Percentiles rank a stretch among this genome's conserved stretches.
These are phyloP conservation scores for Rhadina sibilatrix DNA, from an alignment of 2,113 vertebrate species.

Conservation along the genomic window DNA sequence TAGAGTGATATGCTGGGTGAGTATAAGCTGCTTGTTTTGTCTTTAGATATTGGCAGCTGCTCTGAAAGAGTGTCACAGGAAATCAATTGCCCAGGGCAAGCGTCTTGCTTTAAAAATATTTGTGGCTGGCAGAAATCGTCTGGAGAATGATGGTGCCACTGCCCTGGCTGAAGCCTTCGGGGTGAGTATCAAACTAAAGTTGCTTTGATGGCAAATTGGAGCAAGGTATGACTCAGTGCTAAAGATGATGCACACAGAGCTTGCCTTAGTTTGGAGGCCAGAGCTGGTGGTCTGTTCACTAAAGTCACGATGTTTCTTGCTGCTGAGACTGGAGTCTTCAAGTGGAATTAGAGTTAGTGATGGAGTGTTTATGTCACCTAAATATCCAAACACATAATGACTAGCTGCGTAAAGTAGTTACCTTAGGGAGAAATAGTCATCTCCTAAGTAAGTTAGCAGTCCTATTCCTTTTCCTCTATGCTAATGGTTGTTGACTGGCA, in stretches of 20 bases:
- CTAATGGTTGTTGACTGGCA: background rate
- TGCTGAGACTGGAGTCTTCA: background rate
- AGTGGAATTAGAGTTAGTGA: background rate
- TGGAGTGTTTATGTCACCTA: background rate
- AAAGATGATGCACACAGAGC: background rate
- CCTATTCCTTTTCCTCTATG: background rate
- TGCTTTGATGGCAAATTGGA: background rate
- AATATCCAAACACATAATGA: background rate
- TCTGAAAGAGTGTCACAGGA: conserved; percentile 84
- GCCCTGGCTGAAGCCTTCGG: conserved; percentile 93
- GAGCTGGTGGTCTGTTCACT: background rate
- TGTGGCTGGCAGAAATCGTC: conserved; percentile 92
- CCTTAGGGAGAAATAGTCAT: background rate
- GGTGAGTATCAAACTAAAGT: conserved; percentile 73
- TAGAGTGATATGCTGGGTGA: background rate
- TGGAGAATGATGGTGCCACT: conserved; percentile 95
- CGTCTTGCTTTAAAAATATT: conserved; percentile 90
- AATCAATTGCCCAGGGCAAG: conserved; percentile 78
- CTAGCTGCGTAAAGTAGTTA: background rate
- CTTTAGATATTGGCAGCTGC: conserved; percentile 89
- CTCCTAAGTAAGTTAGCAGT: background rate
- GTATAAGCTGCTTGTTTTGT: background rate
- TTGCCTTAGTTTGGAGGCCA: background rate
- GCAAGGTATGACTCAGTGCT: background rate
- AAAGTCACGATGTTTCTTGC: fast-evolving